Evolutionary conservation across 2,113 vertebrate genomes (phyloP).

Genomic region (Naja naja): DNA sequence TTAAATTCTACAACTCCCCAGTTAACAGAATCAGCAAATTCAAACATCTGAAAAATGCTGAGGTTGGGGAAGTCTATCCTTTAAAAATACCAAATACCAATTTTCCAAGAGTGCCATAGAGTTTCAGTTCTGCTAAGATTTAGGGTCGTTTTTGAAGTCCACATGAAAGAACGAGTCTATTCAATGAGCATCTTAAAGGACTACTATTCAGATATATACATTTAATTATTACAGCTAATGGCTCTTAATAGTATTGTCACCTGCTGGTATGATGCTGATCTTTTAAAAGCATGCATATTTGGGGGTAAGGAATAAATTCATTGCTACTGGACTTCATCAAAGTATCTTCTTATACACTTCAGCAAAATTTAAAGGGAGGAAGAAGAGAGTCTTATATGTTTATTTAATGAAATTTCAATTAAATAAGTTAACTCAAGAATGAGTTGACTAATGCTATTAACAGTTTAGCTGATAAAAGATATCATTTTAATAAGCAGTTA

Average conservation of each 20-base stretch:
- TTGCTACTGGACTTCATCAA: neutral
- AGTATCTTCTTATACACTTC: neutral
- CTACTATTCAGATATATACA: neutral
- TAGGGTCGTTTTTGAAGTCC: neutral
- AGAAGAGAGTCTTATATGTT: neutral
- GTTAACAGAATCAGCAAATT: neutral
- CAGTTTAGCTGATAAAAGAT: slow-evolving; percentile 39
- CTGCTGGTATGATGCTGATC: neutral
- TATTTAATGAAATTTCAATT: neutral
- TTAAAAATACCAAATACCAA: neutral
- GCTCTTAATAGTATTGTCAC: neutral
- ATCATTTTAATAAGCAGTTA: slow-evolving; percentile 42
- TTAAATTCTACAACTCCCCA: neutral
- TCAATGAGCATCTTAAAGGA: neutral
- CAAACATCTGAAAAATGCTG: neutral
- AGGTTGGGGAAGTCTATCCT: neutral
- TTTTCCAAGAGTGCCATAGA: neutral
- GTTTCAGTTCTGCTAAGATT: neutral
- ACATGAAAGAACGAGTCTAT: neutral
- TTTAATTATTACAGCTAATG: neutral
- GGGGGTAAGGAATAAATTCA: neutral
- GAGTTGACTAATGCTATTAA: neutral
- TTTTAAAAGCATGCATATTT: neutral
- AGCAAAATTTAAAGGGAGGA: neutral
- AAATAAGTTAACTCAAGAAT: neutral